Base-by-base conservation (phyloP, 2,113 vertebrate species). In the Odobenus rosmarus region DNA sequence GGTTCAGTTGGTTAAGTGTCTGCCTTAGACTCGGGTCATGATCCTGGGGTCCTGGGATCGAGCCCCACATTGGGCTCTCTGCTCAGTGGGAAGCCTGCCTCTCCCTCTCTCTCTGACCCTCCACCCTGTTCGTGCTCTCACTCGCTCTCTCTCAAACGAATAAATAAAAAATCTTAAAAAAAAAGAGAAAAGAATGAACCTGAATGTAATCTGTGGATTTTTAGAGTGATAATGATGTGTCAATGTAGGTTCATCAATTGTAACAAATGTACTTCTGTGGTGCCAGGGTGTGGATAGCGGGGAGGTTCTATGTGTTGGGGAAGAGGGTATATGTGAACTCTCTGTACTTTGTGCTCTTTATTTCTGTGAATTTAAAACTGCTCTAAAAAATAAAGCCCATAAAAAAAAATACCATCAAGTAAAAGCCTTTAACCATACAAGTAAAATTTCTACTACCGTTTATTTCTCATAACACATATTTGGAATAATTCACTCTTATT, bases 361-460 rank as follows among this genome's bases (percentile, higher is more conserved):
- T 94, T 85, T 88, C 85, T 82, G 36, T 59, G 26, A 67, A 57
- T 49, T 49, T 71, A 93, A 86, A 84, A 69, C 36, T 90, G 28
- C 36, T 95, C 57, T 95, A 85, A 90, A 83, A 95, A 57, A 74
- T 89, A 83, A 76, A 90, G 36, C 57, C 80, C 31, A 69, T 80
- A 9, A 72, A 24, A 77, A 18, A 49, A 85, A 83, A 46, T 12
- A 42, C 24, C 23, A 91, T 59, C 49, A 59, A 89, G 62, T 93
- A 90, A 95, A 88, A 77, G 31, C 15, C 94, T 49, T 95, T 96
- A 95, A 86, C 14, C 87, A 74, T 24, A 86, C 12, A 71, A 89
- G 19, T 55, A 77, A 92, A 95, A 76, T 55, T 90, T 88, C 31
- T 51, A 87, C 71, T 74, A 24, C 16, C 62, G 4, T 42, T 39